These are phyloP conservation scores for Helicoverpa assulta DNA, from an alignment of 2,888 invertebrate species.

Conservation along the genomic window DNA sequence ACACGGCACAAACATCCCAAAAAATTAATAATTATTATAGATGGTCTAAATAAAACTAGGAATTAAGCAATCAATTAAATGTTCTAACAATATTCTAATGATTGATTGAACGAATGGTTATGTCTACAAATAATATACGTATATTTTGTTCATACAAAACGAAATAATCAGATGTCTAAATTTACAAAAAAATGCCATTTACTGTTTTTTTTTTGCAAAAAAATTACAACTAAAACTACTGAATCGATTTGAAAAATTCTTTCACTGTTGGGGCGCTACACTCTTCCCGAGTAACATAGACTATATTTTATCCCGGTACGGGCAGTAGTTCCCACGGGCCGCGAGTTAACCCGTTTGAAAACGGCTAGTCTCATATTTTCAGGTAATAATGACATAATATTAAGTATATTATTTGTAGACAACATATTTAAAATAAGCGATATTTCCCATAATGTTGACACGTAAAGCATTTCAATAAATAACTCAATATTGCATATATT, in stretches of 20 bases:
- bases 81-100: slow-evolving; percentile 33
- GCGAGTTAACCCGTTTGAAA: too few relatives aligned
- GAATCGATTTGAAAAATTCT: too few relatives aligned
- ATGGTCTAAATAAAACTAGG: slow-evolving; percentile 37
- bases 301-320: too few relatives aligned
- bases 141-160: too few relatives aligned
- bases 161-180: too few relatives aligned
- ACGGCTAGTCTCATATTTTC: too few relatives aligned
- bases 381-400: neutral
- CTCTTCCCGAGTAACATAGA: too few relatives aligned
- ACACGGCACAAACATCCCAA: slow-evolving; percentile 7
- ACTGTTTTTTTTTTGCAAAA: too few relatives aligned
- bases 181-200: too few relatives aligned
- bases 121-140: slow-evolving; percentile 5
- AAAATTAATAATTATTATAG: neutral
- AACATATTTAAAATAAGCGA: slow-evolving; percentile 10
- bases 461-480: slow-evolving; percentile 41
- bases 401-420: slow-evolving; percentile 3
- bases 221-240: too few relatives aligned
- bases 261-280: too few relatives aligned
- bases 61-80: slow-evolving; percentile 43
- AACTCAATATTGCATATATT: slow-evolving; percentile 15
- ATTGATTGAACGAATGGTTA: slow-evolving; percentile 8
- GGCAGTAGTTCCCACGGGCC: too few relatives aligned
- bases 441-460: slow-evolving; percentile 46